These are phyloP conservation scores for Mus caroli DNA, from an alignment of 2,797 vertebrate genomes.

Conservation along the genomic window DNA sequence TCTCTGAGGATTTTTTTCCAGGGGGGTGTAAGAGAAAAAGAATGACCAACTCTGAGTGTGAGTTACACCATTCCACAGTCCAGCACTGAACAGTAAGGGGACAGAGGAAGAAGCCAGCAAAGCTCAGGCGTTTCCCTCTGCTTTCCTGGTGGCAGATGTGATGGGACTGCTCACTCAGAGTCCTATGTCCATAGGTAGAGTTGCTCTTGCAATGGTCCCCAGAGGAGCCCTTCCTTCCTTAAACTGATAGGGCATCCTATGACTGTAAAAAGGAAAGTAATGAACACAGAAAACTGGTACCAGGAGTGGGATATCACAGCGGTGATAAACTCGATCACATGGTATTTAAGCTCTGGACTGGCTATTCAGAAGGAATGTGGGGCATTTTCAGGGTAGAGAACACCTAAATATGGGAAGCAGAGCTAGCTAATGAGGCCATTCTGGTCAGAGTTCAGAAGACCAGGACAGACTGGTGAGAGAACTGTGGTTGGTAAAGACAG, in stretches of 20 bases:
- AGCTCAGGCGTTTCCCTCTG: background rate
- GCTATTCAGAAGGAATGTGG: background rate
- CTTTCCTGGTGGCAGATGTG: background rate
- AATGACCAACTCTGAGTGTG: background rate
- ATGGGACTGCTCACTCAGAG: background rate
- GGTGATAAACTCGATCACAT: background rate
- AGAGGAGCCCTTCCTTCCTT: background rate
- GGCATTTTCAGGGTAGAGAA: background rate
- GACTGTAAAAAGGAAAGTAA: background rate
- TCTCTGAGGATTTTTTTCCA: background rate
- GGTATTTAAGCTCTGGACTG: background rate
- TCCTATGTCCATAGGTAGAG: background rate
- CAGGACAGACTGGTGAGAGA: background rate
- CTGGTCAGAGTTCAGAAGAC: background rate
- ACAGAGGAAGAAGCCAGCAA: background rate
- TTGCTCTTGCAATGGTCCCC: background rate
- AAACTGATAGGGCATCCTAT: background rate
- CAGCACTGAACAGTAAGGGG: background rate
- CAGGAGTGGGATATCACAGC: background rate
- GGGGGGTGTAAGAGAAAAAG: background rate
- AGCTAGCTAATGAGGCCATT: background rate
- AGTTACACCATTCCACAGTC: no score
- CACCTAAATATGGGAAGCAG: background rate
- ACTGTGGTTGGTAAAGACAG: background rate
- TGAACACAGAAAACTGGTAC: background rate